These are phyloP conservation scores for Amazona guildingii DNA, from an alignment of 2,113 vertebrate genomes.

Conservation along the genomic window DNA sequence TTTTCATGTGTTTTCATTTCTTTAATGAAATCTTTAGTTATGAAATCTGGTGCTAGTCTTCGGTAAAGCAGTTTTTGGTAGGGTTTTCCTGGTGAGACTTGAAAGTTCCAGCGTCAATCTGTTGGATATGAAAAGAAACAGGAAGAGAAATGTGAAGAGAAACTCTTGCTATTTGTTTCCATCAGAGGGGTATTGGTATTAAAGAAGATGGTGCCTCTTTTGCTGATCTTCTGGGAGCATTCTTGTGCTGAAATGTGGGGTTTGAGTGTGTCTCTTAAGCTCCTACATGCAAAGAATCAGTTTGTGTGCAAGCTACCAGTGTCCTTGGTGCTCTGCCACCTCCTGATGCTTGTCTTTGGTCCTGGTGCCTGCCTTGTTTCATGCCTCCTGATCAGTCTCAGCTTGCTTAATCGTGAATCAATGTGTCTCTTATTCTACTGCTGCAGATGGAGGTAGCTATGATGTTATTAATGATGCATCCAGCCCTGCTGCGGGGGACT, in stretches of 20 bases:
- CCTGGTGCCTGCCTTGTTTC: not conserved
- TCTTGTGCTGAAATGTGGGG: not conserved
- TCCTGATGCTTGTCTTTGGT: not conserved
- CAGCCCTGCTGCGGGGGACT: conserved; percentile 75
- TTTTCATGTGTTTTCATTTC: not conserved
- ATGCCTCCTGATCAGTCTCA: not conserved
- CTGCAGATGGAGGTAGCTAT: conserved; percentile 82
- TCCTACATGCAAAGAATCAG: not conserved
- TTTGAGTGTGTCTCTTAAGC: not conserved
- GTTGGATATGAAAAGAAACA: not conserved
- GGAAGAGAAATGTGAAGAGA: not conserved
- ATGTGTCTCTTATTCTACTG: not conserved
- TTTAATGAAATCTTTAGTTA: not conserved
- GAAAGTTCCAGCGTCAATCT: not conserved
- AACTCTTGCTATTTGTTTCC: not conserved
- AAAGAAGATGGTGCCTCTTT: not conserved
- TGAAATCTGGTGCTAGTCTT: not conserved
- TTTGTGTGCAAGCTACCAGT: not conserved
- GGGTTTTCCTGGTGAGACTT: not conserved
- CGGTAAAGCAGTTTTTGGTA: not conserved
- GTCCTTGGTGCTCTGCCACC: not conserved
- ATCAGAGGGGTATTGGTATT: not conserved
- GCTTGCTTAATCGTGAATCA: not conserved
- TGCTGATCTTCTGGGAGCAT: not conserved
- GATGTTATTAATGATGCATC: conserved; percentile 69